phyloP scores from a whole-genome alignment of 2,888 invertebrate species.

The Podotricha telesiphe region DNA sequence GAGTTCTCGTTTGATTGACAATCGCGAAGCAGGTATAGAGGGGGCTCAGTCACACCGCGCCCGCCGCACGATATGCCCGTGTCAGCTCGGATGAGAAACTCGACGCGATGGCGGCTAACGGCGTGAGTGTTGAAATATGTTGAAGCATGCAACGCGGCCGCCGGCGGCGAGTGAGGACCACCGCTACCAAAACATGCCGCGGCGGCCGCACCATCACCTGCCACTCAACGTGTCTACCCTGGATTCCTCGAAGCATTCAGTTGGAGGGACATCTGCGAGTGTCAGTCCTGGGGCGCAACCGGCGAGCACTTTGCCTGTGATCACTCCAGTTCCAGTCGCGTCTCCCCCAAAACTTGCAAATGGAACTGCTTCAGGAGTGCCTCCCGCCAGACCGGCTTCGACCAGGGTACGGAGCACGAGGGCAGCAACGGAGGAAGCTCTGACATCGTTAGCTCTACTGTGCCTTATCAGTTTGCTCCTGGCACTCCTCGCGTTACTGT shows the following conservation, averaged over 20 bases:
- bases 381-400: conserved; percentile 59
- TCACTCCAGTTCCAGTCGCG: conserved; percentile 62
- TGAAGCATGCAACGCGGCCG: conserved; percentile 88
- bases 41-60: conserved; percentile 63
- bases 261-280: conserved; percentile 83
- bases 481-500: conserved; percentile 92
- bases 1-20: conserved; percentile 67
- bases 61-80: conserved; percentile 60
- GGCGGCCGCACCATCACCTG: conserved; percentile 85
- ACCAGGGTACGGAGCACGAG: conserved; percentile 66
- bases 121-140: conserved; percentile 83
- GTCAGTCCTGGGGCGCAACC: conserved; percentile 83
- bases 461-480: conserved; percentile 93
- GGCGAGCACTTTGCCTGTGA: conserved; percentile 57
- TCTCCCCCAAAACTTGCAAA: conserved; percentile 78
- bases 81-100: conserved; percentile 70
- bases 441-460: conserved; percentile 92
- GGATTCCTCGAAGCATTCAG: conserved; percentile 86
- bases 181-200: conserved; percentile 83
- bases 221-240: conserved; percentile 87
- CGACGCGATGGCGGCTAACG: conserved; percentile 73
- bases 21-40: conserved; percentile 63
- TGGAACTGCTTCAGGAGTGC: conserved; percentile 84
- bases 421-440: conserved; percentile 86
- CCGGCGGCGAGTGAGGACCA: conserved; percentile 81